A percentile compares a stretch with the other conserved stretches of the same genome.
Evolutionary conservation across 2,888 invertebrate genomes (phyloP).

Genomic region (Mythimna pallens): DNA sequence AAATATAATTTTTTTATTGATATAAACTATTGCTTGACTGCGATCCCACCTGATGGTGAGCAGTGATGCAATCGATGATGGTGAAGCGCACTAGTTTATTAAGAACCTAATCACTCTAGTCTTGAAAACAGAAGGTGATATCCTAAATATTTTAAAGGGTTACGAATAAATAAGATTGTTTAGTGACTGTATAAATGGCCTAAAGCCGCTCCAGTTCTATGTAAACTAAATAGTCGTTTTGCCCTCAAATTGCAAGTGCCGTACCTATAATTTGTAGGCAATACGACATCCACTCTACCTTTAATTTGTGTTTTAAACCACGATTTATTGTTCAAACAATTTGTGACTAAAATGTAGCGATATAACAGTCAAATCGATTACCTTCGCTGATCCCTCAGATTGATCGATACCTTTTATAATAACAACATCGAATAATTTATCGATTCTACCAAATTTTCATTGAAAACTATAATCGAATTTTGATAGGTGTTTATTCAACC

Average conservation of each 20-base stretch:
- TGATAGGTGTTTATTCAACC: slow-evolving; percentile 70
- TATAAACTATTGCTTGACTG: no score
- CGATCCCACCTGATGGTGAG: no score
- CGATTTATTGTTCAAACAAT: slow-evolving; percentile 41
- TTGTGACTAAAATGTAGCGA: slow-evolving; percentile 36
- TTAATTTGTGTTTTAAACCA: slow-evolving; percentile 32
- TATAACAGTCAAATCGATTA: slow-evolving; percentile 40
- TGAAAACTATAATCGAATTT: slow-evolving; percentile 74
- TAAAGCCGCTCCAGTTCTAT: slow-evolving; percentile 2
- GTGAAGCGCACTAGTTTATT: no score
- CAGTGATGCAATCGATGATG: no score
- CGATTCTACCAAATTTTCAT: slow-evolving; percentile 71
- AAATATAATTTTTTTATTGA: not conserved
- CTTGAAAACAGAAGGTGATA: not conserved
- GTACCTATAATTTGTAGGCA: slow-evolving; percentile 42
- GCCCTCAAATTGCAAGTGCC: slow-evolving; percentile 24
- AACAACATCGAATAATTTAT: slow-evolving; percentile 82
- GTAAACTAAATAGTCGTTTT: slow-evolving; percentile 39
- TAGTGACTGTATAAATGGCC: slow-evolving; percentile 3
- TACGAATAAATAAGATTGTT: slow-evolving; percentile 8
- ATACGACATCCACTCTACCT: slow-evolving; percentile 27
- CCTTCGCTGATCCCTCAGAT: slow-evolving; percentile 60
- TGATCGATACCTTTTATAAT: slow-evolving; percentile 84
- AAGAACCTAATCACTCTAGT: no score
- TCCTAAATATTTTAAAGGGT: not conserved